phyloP scores from a whole-genome alignment of 2,797 vertebrate species.

The Catamblyrhynchus diadema region DNA sequence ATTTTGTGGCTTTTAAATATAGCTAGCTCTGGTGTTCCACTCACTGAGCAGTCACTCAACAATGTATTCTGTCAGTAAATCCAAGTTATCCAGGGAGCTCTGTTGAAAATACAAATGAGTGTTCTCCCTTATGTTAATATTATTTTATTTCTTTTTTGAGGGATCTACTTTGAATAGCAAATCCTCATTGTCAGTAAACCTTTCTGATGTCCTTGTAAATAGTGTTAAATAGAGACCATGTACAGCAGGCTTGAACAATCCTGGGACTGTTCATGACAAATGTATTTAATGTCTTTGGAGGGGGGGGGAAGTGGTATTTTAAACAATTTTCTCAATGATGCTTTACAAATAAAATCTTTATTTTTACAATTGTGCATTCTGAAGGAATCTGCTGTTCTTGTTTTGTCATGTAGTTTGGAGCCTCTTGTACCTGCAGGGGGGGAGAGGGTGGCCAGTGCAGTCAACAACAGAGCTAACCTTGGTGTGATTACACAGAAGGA shows the following conservation, averaged over 20 bases:
- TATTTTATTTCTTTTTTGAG: neutral
- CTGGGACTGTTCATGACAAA: neutral
- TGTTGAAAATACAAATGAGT: neutral
- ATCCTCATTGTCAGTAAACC: neutral
- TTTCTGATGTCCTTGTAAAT: slow-evolving; percentile 19
- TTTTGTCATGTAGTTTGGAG: neutral
- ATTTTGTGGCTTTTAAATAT: neutral
- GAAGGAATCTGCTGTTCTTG: neutral
- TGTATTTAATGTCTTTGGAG: neutral
- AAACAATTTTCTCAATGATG: neutral
- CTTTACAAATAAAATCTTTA: slow-evolving; percentile 40
- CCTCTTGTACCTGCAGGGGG: neutral
- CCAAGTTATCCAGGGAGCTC: neutral
- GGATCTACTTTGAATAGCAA: neutral
- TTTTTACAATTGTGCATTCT: slow-evolving; percentile 25
- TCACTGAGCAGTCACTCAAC: neutral
- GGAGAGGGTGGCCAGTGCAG: neutral
- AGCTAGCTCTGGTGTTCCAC: neutral
- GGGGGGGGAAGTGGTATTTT: neutral
- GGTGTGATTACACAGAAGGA: neutral
- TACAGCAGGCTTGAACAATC: slow-evolving; percentile 2
- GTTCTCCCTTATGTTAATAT: neutral
- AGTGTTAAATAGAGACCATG: neutral
- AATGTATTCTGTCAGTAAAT: neutral
- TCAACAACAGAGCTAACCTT: neutral